A percentile compares a stretch with the other conserved stretches of the same genome.
These are phyloP conservation scores for Folsomia candida DNA, from an alignment of 2,888 invertebrate species.

Conservation along the genomic window DNA sequence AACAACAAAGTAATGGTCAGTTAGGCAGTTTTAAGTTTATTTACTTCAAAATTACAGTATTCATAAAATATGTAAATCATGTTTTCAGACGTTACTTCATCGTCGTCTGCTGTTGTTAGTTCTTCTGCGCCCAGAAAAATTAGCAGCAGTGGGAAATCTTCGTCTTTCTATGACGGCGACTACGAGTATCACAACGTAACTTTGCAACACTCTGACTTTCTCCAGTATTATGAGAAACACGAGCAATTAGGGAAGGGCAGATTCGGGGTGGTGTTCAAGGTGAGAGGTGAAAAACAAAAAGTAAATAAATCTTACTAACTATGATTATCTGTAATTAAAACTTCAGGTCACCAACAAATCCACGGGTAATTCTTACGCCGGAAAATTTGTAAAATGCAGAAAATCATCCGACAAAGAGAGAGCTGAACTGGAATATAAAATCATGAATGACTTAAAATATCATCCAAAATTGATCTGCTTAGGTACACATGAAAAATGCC, in stretches of 20 bases:
- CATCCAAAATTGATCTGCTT: constrained; percentile 79
- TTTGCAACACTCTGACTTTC: constrained; percentile 30
- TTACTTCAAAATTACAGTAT: no score
- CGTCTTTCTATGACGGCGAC: not conserved
- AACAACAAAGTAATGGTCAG: no score
- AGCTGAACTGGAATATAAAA: constrained; percentile 77
- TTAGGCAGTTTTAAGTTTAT: no score
- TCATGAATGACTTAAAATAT: constrained; percentile 73
- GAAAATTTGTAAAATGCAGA: constrained; percentile 76
- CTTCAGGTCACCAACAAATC: constrained; percentile 64
- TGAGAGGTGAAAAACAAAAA: constrained; percentile 12
- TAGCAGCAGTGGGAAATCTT: no score
- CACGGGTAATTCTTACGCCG: constrained; percentile 68
- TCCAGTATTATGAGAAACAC: constrained; percentile 55
- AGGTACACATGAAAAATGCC: no score
- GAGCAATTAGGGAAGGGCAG: constrained; percentile 75
- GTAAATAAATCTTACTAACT: not conserved
- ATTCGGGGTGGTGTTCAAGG: constrained; percentile 69
- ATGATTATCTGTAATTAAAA: constrained; percentile 42
- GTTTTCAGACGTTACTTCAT: no score
- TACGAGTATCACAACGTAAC: constrained; percentile 33
- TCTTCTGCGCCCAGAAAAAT: no score
- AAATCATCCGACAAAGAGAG: constrained; percentile 71
- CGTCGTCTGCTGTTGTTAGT: no score
- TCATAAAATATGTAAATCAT: no score